Evolutionary conservation across 2,113 vertebrate species (phyloP), one percentile per base, ranked within the genome.

Genomic region (Protobothrops flavoviridis): DNA sequence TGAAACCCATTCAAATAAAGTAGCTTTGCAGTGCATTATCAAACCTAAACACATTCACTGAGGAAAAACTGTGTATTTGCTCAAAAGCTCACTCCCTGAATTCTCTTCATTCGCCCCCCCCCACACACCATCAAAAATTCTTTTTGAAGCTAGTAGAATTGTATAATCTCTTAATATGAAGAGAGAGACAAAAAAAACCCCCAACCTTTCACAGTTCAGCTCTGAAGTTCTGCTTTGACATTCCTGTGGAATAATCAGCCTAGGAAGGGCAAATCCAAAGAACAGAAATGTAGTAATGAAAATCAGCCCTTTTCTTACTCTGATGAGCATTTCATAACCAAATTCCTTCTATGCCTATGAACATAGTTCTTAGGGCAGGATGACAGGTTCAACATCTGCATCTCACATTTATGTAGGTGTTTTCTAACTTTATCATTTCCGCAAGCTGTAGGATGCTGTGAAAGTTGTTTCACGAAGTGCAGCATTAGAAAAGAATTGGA

Each of bases 391-490:
- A 33, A 90, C 92, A 93, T 93, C 89, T 93, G 74, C 13, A 5
- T 86, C 69, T 93, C 74, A 61, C 88, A 56, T 93, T 87, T 56
- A 86, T 64, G n/a, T 90, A 93, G 89, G 81, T 87, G 89, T 85
- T 93, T 64, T 85, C 69, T 64, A 93, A 93, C 53, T 55, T 93
- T 90, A 93, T 52, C 33, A 56, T 26, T 93, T 87, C 89, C 24
- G n/a, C 56, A 61, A 90, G 86, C n/a, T 90, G 87, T 87, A 86
- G 56, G 15, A 24, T 55, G 64, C n/a, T 93, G 39, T 23, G 24
- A 57, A 69, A 93, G 89, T 90, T 87, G 81, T 89, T 93, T 93
- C 64, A 90, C n/a, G 48, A 90, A 90, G 56, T 93, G 81, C 89
- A 93, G 56, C 81, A 64, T 87, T 86, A 43, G 23, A 93, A 90